A percentile compares a stretch with the other conserved stretches of the same genome.
Conservation (phyloP, 2,888 invertebrate genomes). For the Drosophila kuntzei region DNA sequence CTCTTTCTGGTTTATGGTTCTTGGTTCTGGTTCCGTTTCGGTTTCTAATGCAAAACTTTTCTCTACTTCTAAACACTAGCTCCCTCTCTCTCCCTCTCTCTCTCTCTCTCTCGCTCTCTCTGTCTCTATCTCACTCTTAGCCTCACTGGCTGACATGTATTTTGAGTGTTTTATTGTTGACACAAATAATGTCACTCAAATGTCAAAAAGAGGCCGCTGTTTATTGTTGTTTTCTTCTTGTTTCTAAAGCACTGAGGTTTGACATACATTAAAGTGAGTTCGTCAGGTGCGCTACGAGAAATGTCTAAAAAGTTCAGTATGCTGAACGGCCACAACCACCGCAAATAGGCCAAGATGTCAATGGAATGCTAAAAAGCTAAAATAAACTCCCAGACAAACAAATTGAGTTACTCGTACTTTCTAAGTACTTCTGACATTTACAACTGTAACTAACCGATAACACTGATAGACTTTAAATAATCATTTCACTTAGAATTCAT, state of each 20-base stretch:
- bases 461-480: conserved; percentile 17
- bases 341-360: conserved; percentile 50
- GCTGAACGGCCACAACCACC: conserved; percentile 20
- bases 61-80: conserved; percentile 13
- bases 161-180: conserved; percentile 79
- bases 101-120: conserved; percentile 10
- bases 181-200: conserved; percentile 81
- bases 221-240: conserved; percentile 40
- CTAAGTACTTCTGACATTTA: conserved; percentile 53
- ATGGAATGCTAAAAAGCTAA: conserved; percentile 37
- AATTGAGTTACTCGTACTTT: conserved; percentile 46
- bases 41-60: conserved; percentile 36
- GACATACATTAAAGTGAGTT: conserved; percentile 75
- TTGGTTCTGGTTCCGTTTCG: conserved; percentile 14
- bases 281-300: conserved; percentile 67
- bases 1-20: conserved; percentile 4
- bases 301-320: conserved; percentile 45
- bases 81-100: conserved; percentile 5
- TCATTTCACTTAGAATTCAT: conserved; percentile 14
- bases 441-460: conserved; percentile 33
- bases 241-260: conserved; percentile 61
- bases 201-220: conserved; percentile 74
- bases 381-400: conserved; percentile 26
- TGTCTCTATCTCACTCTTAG: conserved; percentile 7
- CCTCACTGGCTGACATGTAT: conserved; percentile 43